Base-by-base conservation (phyloP, 2,888 invertebrate genomes). In the Pristionchus arcanus region DNA sequence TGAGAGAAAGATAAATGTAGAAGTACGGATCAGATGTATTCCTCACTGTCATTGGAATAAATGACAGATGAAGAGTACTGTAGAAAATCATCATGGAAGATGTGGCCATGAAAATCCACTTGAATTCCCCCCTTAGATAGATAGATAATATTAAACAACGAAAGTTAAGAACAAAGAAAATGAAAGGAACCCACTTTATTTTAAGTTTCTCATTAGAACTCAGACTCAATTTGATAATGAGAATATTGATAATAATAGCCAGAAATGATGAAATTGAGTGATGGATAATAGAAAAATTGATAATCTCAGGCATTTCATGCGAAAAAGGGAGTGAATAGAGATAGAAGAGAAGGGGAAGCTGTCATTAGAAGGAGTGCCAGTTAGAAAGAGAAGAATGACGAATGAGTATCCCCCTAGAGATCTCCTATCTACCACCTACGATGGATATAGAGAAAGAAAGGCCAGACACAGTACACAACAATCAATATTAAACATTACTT, bases 111-210 rank as follows among this genome's bases (percentile, higher is more conserved):
- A 87, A 87, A 16, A 87, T 53, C 71, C 71, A 87, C 53, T 87
- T 87, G 87, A 87, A 87, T 21, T 87, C 87, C 16, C 87, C 87
- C n/a, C 87, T 87, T 5, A 87, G 49, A 13, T 19, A 63, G 21
- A n/a, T n/a, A 21, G 16, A 77, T 7, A 49, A 49, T 49, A 49
- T 49, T 49, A 11, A 49, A 49, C 42, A 49, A 9, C 42, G 42
- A 49, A 49, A 7, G 16, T n/a, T 55, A n/a, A 28, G 28, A 4
- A 25, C 3, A 86, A 37, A 13, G 42, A 31, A 71, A 71, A 31
- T 25, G 21, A 42, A 77, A 25, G 0, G 21, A 81, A 49, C 81
- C n/a, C 7, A 84, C 83, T 55, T 84, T 53, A 55, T 77, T 5
- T 9, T 42, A 2, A 77, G 42, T 42, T 77, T 77, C 21, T 77